Conservation (phyloP, 2,797 vertebrate species). For the Staurois parvus region DNA sequence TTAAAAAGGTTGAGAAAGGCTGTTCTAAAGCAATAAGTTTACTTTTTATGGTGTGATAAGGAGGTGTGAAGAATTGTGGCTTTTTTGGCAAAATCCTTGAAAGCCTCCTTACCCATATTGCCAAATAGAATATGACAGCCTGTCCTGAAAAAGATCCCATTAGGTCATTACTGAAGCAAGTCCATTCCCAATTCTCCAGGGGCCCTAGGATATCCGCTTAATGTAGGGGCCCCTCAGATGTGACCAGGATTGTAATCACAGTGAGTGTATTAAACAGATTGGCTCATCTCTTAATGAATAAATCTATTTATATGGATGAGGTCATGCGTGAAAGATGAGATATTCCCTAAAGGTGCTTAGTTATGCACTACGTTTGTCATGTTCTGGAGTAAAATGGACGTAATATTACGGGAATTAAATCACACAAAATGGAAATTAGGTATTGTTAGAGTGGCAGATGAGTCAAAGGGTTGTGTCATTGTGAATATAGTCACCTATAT, state of each 20-base stretch:
- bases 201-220: constrained; percentile 15
- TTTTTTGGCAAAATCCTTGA: not conserved
- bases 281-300: constrained; percentile 52
- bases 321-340: constrained; percentile 24
- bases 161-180: constrained; percentile 39
- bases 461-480: not conserved
- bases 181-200: constrained; percentile 9
- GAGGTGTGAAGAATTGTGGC: no score
- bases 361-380: not conserved
- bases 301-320: constrained; percentile 48
- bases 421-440: not conserved
- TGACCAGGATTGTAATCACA: constrained; percentile 26
- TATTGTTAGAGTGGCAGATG: not conserved
- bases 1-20: no score
- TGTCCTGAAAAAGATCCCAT: not conserved
- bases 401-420: not conserved
- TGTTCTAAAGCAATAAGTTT: no score
- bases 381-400: not conserved
- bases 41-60: no score
- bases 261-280: constrained; percentile 48
- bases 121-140: not conserved
- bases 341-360: not conserved
- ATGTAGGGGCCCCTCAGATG: constrained; percentile 35
- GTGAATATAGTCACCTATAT: not conserved
- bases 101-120: not conserved